These are phyloP conservation scores for Lymantria dispar DNA, from an alignment of 2,888 invertebrate genomes.

Conservation along the genomic window DNA sequence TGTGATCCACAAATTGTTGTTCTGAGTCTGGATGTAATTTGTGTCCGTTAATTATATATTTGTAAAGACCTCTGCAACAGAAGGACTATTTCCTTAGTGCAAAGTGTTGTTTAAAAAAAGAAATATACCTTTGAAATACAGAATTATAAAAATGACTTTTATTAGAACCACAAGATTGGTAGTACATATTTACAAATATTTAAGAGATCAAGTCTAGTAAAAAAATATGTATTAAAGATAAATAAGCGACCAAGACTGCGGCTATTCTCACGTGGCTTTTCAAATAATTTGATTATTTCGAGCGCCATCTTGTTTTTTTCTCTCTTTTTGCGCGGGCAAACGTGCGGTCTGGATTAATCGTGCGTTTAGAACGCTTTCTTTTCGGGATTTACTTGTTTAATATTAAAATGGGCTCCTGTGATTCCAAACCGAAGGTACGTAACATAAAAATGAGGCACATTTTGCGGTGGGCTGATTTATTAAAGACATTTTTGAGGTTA, in stretches of 20 bases:
- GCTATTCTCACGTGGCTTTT: slow-evolving; percentile 54
- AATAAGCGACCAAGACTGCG: slow-evolving; percentile 52
- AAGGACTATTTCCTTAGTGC: too few relatives aligned
- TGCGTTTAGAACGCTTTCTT: slow-evolving; percentile 39
- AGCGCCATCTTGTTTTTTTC: slow-evolving; percentile 54
- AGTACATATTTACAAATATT: background rate
- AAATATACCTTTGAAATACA: too few relatives aligned
- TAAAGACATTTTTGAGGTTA: slow-evolving; percentile 17
- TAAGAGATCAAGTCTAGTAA: background rate
- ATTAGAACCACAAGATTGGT: too few relatives aligned
- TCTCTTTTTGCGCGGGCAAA: slow-evolving; percentile 28
- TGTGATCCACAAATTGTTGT: too few relatives aligned
- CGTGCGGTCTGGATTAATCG: slow-evolving; percentile 46
- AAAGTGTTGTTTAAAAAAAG: too few relatives aligned
- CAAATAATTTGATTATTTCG: slow-evolving; percentile 64
- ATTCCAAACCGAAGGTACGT: slow-evolving; percentile 32
- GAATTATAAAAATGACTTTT: too few relatives aligned
- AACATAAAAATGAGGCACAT: slow-evolving; percentile 20
- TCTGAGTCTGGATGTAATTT: too few relatives aligned
- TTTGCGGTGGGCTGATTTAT: slow-evolving; percentile 20
- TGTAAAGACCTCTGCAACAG: too few relatives aligned
- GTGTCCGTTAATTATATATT: too few relatives aligned
- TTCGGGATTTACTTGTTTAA: slow-evolving; percentile 37
- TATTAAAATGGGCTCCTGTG: slow-evolving; percentile 37
- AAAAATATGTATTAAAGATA: slow-evolving; percentile 23